Evolutionary conservation across 2,113 vertebrate genomes (phyloP), one percentile per base, ranked within the genome.

Genomic region (Ptyas mucosa): DNA sequence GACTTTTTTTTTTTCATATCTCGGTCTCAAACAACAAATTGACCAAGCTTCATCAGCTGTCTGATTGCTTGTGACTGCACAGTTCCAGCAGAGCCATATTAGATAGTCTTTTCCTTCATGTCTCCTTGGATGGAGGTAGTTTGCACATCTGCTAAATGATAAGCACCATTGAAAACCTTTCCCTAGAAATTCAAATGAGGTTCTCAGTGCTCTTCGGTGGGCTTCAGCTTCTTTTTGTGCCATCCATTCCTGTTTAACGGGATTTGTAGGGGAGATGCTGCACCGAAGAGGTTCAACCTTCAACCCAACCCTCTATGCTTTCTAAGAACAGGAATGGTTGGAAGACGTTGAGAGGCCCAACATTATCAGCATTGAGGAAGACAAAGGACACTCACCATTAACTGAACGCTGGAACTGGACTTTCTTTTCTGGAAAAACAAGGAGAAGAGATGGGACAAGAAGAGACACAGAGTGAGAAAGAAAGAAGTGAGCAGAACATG

Each of bases 371-470:
- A 95, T 97, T 96, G 95, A 97, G 97, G 97, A 97, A 98, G 98
- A 98, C 97, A 96, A 97, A 98, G 97, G 97, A 98, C 98, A 98
- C 98, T 98, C 98, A 98, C 98, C 98, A 98, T 98, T 98, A 98
- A 98, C 98, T 98, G 98, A 98, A 98, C 98, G 97, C 98, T 98
- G 98, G 98, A 98, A 98, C 98, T 98, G 98, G 98, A 98, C 98
- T 98, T 98, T 98, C 98, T 98, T 98, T 98, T 98, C 98, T 98
- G 98, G 98, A 98, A 98, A 98, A 98, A 98, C 98, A 98, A 98
- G 98, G 98, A 98, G 97, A 98, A 98, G 98, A 98, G 97, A 98
- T 98, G 98, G 98, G 98, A 98, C 98, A 98, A 98, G 97, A 98
- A 98, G 96, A 98, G 97, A 98, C 97, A 97, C 96, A 96, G 97